Evolutionary conservation across 2,888 invertebrate genomes (phyloP).

Genomic region (Palloptera scutellata): DNA sequence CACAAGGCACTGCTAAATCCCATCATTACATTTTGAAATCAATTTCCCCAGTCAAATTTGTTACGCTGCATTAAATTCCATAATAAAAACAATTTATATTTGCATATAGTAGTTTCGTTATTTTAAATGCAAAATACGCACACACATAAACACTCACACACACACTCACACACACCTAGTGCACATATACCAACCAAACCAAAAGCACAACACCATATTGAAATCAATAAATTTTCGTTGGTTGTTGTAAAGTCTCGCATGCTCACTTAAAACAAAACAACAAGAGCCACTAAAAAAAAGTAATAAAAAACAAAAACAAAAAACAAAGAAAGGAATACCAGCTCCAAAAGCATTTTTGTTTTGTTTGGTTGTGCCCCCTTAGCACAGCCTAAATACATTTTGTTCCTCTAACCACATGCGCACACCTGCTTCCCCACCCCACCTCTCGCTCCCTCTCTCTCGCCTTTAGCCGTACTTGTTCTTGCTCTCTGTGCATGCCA

Average conservation of each 20-base stretch:
- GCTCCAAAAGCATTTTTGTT: constrained; percentile 28
- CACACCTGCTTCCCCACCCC: neutral
- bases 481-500: neutral
- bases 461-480: constrained; percentile 4
- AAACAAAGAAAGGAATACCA: neutral
- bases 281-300: neutral
- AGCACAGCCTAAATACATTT: constrained; percentile 14
- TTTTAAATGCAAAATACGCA: too few species aligned
- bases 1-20: too few species aligned
- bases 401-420: neutral
- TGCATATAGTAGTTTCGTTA: neutral
- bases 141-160: too few species aligned
- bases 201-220: constrained; percentile 11
- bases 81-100: constrained; percentile 34
- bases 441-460: neutral
- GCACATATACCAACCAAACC: too few species aligned
- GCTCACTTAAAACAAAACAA: neutral
- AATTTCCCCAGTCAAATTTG: constrained; percentile 27
- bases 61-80: constrained; percentile 29
- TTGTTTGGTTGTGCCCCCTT: neutral
- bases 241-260: too few species aligned
- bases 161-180: too few species aligned
- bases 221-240: constrained; percentile 30
- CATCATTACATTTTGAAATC: constrained; percentile 18
- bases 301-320: neutral